Conservation (phyloP, 2,797 vertebrate species). For the Neomorphus geoffroyi region DNA sequence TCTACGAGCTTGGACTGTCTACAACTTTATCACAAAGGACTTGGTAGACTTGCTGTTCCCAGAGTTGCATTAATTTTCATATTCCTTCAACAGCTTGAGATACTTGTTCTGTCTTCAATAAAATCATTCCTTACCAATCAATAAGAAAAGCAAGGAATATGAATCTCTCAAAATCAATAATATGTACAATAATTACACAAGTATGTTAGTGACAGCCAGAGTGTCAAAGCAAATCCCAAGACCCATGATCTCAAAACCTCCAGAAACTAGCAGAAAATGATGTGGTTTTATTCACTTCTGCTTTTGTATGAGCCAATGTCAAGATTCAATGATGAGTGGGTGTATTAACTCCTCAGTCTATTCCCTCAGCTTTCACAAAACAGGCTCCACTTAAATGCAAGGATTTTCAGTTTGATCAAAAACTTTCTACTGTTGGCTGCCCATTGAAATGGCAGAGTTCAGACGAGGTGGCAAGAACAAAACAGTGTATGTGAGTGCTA, state of each 20-base stretch:
- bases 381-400: conserved; percentile 9
- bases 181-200: conserved; percentile 68
- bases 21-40: conserved; percentile 51
- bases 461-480: neutral
- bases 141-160: conserved; percentile 66
- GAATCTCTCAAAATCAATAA: conserved; percentile 73
- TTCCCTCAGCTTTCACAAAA: conserved; percentile 44
- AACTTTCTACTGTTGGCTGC: neutral
- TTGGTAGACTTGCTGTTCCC: conserved; percentile 48
- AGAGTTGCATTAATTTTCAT: conserved; percentile 63
- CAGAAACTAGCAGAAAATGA: conserved; percentile 39
- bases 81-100: conserved; percentile 59
- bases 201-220: conserved; percentile 17
- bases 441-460: neutral
- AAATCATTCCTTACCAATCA: conserved; percentile 70
- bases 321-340: conserved; percentile 43
- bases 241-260: conserved; percentile 17
- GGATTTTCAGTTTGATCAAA: conserved; percentile 32
- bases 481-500: neutral
- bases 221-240: conserved; percentile 50
- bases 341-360: conserved; percentile 31
- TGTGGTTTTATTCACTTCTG: conserved; percentile 19
- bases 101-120: conserved; percentile 70
- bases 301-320: conserved; percentile 27
- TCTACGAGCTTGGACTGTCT: conserved; percentile 19